Conservation (phyloP, 2,888 invertebrate genomes). For the Tipula lateralis region DNA sequence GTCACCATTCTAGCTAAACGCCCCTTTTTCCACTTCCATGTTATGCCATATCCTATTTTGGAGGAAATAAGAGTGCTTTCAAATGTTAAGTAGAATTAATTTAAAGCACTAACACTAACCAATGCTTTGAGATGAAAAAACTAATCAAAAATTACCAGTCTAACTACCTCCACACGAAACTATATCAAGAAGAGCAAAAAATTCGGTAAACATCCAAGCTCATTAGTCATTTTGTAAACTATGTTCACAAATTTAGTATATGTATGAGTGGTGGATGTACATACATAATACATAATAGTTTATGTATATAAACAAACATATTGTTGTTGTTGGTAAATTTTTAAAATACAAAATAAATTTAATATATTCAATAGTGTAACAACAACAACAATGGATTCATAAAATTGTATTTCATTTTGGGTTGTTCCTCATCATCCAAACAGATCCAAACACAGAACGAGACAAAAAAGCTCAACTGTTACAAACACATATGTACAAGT, state of each 20-base stretch:
- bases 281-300: neutral
- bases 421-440: slow-evolving; percentile 12
- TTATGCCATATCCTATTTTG: no score
- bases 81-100: no score
- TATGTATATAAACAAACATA: neutral
- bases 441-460: neutral
- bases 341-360: neutral
- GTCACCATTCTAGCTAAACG: no score
- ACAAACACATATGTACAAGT: neutral
- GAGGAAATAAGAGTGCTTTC: no score
- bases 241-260: neutral
- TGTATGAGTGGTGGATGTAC: neutral
- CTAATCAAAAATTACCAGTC: neutral
- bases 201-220: neutral
- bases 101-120: neutral
- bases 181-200: neutral
- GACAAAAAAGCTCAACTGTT: neutral
- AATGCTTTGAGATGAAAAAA: neutral
- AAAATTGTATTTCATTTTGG: neutral
- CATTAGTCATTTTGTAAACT: slow-evolving; percentile 13
- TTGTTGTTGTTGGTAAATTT: neutral
- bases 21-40: no score
- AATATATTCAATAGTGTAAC: neutral
- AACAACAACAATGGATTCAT: neutral
- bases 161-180: neutral